These are phyloP conservation scores for Caenorhabditis parvicauda DNA, from an alignment of 2,888 invertebrate genomes.

Conservation along the genomic window DNA sequence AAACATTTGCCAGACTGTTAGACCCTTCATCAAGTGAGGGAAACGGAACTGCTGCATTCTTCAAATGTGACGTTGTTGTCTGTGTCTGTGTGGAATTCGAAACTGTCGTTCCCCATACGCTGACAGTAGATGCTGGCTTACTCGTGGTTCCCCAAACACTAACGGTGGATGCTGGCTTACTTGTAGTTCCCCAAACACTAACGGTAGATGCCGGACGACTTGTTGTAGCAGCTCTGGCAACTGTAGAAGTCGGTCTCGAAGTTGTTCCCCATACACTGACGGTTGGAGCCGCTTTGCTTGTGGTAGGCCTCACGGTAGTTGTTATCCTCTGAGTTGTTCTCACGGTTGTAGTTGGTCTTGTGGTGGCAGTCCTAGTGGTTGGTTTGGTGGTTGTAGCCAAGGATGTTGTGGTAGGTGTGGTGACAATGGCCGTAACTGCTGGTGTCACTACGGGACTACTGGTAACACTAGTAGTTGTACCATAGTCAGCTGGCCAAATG, in stretches of 20 bases:
- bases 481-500: slow-evolving; percentile 26
- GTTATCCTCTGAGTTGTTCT: neutral
- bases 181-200: neutral
- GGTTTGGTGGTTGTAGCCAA: neutral
- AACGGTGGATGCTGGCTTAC: neutral
- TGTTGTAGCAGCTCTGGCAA: neutral
- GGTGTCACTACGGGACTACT: neutral
- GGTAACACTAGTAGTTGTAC: too few species aligned
- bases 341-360: neutral
- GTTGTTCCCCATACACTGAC: slow-evolving; percentile 4
- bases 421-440: neutral
- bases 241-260: too few species aligned
- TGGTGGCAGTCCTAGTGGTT: neutral
- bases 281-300: neutral
- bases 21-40: too few species aligned
- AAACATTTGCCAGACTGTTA: too few species aligned
- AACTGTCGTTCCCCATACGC: neutral
- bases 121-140: neutral
- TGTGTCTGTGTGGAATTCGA: neutral
- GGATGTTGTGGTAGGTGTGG: neutral
- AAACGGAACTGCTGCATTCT: too few species aligned
- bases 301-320: neutral
- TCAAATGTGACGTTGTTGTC: neutral
- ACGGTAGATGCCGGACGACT: neutral
- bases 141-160: neutral